Conservation (phyloP, 2,113 vertebrate genomes). For the Pseudopipra pipra region DNA sequence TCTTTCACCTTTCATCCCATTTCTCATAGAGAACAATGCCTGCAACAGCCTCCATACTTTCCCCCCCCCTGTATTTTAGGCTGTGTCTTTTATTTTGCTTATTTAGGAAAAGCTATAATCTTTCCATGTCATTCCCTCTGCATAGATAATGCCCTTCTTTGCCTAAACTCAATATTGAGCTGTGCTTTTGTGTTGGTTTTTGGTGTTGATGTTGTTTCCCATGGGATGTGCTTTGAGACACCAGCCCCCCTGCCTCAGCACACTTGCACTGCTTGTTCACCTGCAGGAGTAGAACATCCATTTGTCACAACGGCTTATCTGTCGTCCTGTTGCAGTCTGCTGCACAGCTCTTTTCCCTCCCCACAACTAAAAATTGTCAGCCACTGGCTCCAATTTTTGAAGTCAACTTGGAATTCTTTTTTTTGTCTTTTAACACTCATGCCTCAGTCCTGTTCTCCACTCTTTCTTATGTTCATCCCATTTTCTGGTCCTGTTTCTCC, state of each 20-base stretch:
- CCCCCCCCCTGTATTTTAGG: neutral
- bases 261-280: neutral
- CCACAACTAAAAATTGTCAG: neutral
- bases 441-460: neutral
- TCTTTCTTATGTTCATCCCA: fast-evolving
- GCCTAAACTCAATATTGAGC: neutral
- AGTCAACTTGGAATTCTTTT: neutral
- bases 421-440: neutral
- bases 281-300: neutral
- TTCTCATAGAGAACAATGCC: neutral
- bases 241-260: neutral
- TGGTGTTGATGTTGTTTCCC: neutral
- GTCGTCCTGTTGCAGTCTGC: neutral
- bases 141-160: neutral
- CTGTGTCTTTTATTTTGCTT: neutral
- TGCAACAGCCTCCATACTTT: neutral
- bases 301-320: neutral
- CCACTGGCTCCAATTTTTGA: neutral
- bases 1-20: neutral
- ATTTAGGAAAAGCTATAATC: neutral
- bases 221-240: neutral
- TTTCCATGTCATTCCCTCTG: neutral
- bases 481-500: neutral
- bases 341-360: neutral
- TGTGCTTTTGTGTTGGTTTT: neutral